Evolutionary conservation across 2,113 vertebrate genomes (phyloP), one percentile per base, ranked within the genome.

Genomic region (Ammodytes marinus): DNA sequence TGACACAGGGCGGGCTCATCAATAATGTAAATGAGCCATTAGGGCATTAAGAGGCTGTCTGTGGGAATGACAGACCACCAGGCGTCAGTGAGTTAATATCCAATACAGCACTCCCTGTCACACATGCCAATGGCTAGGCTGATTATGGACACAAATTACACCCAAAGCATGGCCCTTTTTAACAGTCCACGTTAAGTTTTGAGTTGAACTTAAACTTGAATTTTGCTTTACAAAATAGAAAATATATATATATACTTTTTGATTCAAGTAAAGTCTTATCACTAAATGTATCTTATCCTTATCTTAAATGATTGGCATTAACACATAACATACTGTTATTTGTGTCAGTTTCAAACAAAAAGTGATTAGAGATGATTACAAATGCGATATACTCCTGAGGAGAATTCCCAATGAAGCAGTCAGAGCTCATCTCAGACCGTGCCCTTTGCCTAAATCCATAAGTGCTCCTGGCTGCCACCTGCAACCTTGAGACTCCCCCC

Each of bases 1-100:
- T 98, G 97, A 97, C 96, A 96, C 96, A 96, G 95, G 96, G 95
- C 96, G 96, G 95, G 94, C 93, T 97, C 96, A 98, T 99, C 95
- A 97, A 99, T 99, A 98, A 99, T 99, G 97, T 91, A 97, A 98
- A 99, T 99, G 92, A 90, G 82, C 86, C 95, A 95, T 97, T 96
- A 96, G 95, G 95, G 94, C 95, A 95, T 96, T 95, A 95, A 92
- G 93, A 95, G 94, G 94, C 94, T 95, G 96, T 97, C 97, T 95
- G 89, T 95, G 94, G 93, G 95, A 96, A 96, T 97, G 96, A 97
- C 96, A 93, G 91, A 94, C 92, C 96, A 93, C 95, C 91, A 93
- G 89, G 89, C 86, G 19, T 91, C 87, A 93, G 85, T 94, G 93
- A 93, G 93, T 93, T 94, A 92, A 94, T 92, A 89, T 91, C 90